Percentiles rank a stretch among this genome's conserved stretches.
Evolutionary conservation across 2,113 vertebrate species (phyloP).

Genomic region (Promerops cafer): DNA sequence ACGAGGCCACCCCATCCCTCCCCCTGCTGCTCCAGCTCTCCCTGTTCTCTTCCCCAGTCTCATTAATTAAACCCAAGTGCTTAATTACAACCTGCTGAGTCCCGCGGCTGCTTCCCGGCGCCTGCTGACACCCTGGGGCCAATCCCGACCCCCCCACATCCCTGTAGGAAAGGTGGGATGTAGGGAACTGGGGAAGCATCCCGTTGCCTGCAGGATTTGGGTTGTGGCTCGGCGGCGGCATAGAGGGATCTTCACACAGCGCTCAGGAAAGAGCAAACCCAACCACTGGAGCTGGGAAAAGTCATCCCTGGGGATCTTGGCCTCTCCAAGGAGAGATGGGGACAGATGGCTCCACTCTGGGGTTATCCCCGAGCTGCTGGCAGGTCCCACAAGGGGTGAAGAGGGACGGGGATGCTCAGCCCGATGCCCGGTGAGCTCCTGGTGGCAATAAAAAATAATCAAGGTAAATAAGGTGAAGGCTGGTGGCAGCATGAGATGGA

Average conservation of each 20-base stretch:
- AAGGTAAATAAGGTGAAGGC: neutral
- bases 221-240: fast-evolving
- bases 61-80: neutral
- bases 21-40: neutral
- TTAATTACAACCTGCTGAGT: neutral
- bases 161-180: neutral
- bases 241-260: neutral
- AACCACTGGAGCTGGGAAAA: neutral
- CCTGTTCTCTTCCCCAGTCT: neutral
- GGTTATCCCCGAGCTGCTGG: neutral
- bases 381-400: neutral
- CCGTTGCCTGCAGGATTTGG: neutral
- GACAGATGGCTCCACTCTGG: neutral
- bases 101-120: neutral
- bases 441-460: neutral
- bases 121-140: neutral
- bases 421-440: fast-evolving
- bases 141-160: fast-evolving
- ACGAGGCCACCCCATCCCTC: neutral
- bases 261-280: neutral
- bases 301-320: neutral
- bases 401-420: neutral
- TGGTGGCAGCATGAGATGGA: fast-evolving
- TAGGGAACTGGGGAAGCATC: neutral
- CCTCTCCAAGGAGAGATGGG: neutral